A percentile compares a stretch with the other conserved stretches of the same genome.
These are phyloP conservation scores for Rissa tridactyla DNA, from an alignment of 2,113 vertebrate species.

Conservation along the genomic window DNA sequence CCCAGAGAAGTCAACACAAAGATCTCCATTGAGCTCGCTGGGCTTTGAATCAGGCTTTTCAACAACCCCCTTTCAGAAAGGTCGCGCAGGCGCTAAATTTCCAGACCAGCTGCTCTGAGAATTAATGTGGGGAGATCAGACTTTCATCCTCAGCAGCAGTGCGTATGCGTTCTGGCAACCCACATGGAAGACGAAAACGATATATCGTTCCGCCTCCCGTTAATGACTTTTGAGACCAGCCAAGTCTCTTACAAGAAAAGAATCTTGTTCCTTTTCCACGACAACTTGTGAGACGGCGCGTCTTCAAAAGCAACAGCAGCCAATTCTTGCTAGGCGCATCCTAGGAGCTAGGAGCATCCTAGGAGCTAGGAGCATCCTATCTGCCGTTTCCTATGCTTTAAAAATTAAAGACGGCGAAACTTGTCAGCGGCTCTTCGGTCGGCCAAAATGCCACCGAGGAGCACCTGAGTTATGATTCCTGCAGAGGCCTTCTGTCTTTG, in stretches of 20 bases:
- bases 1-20: neutral
- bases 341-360: no score
- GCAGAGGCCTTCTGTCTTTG: neutral
- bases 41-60: neutral
- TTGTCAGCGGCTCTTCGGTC: neutral
- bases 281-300: accelerated
- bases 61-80: neutral
- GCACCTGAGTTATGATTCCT: accelerated
- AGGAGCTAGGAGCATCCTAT: neutral
- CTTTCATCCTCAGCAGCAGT: neutral
- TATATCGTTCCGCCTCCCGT: neutral
- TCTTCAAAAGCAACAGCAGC: neutral
- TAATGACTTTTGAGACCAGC: neutral
- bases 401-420: neutral
- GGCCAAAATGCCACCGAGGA: neutral
- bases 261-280: neutral
- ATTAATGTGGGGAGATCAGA: neutral
- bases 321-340: accelerated
- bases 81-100: neutral
- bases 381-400: neutral
- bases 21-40: neutral
- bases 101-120: neutral
- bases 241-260: neutral
- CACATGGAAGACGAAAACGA: accelerated
- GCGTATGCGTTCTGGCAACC: neutral